Percentiles rank a stretch among this genome's conserved stretches.
Conservation (phyloP, 92 coral and sea anemone genomes). For the Ricordea florida region DNA sequence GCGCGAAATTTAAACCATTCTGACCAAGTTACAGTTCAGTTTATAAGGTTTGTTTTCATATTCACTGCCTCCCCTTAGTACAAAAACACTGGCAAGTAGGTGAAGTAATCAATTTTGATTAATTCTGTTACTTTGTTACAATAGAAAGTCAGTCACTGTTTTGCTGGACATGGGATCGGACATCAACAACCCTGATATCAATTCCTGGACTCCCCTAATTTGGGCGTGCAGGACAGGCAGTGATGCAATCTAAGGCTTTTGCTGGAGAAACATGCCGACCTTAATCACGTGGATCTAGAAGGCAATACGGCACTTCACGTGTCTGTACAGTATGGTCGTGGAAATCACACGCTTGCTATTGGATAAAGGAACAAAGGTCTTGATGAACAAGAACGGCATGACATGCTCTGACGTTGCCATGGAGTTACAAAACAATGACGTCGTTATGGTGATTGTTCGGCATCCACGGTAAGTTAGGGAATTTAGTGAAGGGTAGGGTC, state of each 20-base stretch:
- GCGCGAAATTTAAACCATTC: no score
- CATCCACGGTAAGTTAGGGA: conserved; percentile 34
- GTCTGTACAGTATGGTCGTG: conserved; percentile 18
- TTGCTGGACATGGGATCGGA: conserved; percentile 60
- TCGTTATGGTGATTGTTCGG: conserved; percentile 20
- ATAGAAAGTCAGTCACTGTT: conserved; percentile 34
- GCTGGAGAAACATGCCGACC: background rate
- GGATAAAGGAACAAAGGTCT: background rate
- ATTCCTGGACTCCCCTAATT: conserved; percentile 73
- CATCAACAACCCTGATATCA: conserved; percentile 27
- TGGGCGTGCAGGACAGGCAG: conserved; percentile 57
- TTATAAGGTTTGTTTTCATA: no score
- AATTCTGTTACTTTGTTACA: no score
- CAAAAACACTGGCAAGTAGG: no score
- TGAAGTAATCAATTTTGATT: no score
- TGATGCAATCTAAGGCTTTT: conserved; percentile 5
- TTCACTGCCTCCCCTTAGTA: no score
- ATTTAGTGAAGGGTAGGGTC: no score
- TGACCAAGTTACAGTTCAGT: no score
- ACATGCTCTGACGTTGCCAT: conserved; percentile 5
- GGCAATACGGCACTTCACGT: conserved; percentile 27
- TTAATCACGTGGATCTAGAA: conserved; percentile 11
- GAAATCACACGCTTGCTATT: conserved; percentile 6
- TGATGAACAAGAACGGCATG: background rate
- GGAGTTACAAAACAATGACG: conserved; percentile 10